Evolutionary conservation across 2,113 vertebrate species (phyloP), one percentile per base, ranked within the genome.

Genomic region (Acrocephalus kingi): DNA sequence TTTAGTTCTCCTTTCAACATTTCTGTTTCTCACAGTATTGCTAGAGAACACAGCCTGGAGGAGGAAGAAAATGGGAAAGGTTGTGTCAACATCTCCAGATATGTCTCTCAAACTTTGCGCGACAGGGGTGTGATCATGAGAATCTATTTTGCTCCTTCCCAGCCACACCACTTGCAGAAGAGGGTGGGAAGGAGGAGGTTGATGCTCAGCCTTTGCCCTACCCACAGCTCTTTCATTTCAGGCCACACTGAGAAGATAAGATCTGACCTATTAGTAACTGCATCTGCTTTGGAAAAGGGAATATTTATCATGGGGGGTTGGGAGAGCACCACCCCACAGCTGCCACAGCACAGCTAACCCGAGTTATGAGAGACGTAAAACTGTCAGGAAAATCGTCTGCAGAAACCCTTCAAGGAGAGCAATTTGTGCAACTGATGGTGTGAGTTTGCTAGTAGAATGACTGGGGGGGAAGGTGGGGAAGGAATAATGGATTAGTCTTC

Each of bases 331-430:
- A 51, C 23, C 5, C 3, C n/a, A 37, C 56, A 62, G 79, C 55
- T 84, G 82, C n/a, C 11, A 3, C 28, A 48, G n/a, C 58, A 79
- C 18, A 41, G 56, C 71, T 59, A 55, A 52, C 15, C n/a, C 5
- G 1, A 90, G 27, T 88, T 71, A 92, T 23, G 31, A 84, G 55
- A 92, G 51, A 68, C 19, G 25, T 93, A 94, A 96, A 93, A 94
- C 51, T 90, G 59, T 63, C 84, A 87, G 74, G 92, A 97, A 89
- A 92, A 45, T 45, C 71, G 20, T 87, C 59, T 96, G 80, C 75
- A 94, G 88, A 95, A 95, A 92, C 49, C 82, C 86, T 94, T 96
- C 89, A 95, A 72, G 61, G 72, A 83, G 78, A 94, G 87, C 80
- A 90, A 92, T 74, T 78, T 96, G 76, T 97, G 76, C 76, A 94